Evolutionary conservation across 2,888 invertebrate genomes (phyloP).

Genomic region (Drosophila tripunctata): DNA sequence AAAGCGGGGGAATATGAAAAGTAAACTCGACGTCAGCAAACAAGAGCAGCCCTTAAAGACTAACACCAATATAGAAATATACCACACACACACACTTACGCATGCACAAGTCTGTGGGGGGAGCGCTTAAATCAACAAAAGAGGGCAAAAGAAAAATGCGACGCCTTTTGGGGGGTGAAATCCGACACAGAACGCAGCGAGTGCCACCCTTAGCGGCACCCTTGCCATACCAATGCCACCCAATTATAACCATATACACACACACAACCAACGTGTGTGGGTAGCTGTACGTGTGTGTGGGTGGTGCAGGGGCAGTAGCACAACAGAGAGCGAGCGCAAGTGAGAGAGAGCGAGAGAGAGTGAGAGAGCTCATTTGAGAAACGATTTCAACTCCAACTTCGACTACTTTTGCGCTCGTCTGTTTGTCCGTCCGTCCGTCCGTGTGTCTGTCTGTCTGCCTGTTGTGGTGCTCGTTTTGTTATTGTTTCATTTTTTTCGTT

Average conservation of each 20-base stretch:
- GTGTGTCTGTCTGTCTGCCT: conserved; percentile 21
- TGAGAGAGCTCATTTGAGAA: conserved; percentile 59
- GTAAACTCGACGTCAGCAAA: conserved; percentile 44
- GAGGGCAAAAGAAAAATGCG: conserved; percentile 55
- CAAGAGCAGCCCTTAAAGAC: conserved; percentile 68
- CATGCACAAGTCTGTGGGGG: conserved; percentile 17
- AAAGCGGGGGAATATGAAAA: conserved; percentile 18
- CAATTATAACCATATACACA: conserved; percentile 71
- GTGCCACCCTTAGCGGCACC: conserved; percentile 63
- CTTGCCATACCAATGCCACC: conserved; percentile 66
- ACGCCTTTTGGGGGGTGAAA: conserved; percentile 69
- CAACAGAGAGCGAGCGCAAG: too few species aligned
- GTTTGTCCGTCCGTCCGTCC: background rate
- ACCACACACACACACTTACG: conserved; percentile 11
- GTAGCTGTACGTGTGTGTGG: background rate
- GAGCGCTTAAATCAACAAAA: conserved; percentile 72
- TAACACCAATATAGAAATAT: conserved; percentile 22
- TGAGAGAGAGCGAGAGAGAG: background rate
- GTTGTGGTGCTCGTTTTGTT: conserved; percentile 52
- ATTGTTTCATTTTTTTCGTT: conserved; percentile 71
- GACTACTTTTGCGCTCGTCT: too few species aligned
- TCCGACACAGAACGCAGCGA: conserved; percentile 31
- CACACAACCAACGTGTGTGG: conserved; percentile 2
- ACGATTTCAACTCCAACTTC: conserved; percentile 33
- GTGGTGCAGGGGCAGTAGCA: background rate